Base-by-base conservation (phyloP, 1,140 invertebrate species). In the Goniozus legneri region DNA sequence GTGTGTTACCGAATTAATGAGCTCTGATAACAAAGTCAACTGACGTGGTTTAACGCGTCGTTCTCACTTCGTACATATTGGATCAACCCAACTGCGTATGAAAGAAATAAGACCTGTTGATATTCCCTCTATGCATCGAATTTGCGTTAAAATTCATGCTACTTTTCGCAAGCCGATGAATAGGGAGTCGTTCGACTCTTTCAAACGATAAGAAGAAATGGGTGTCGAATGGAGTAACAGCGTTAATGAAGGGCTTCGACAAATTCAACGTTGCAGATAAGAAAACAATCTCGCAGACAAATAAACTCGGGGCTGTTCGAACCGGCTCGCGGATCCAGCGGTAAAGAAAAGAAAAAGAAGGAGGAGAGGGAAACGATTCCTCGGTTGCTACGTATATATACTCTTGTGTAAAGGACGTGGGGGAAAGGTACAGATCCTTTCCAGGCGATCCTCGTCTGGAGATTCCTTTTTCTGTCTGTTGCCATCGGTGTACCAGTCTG, bases 81-180 rank as follows among this genome's bases (percentile, higher is more conserved):
- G 14, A n/a, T 8, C 30, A 18, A 21, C 19, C 13, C 22, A 21
- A 44, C 35, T 48, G 47, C 48, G 39, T 10, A 32, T 52, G 34
- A 42, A 49, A 34, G 21, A 49, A 49, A 27, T 37, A 22, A 14
- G 43, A 64, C 60, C 38, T 55, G 62, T 13, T 13, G 47, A 44
- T 19, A 10, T 14, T 73, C 75, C 16, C 16, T 31, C 33, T 51
- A 56, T 80, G 2, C 2, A 42, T 53, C 80, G 7, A 58, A 81
- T 24, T 70, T 80, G 49, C 8, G 38, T 6, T 2, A 7, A 50
- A 80, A 39, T 82, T 82, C 64, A 85, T 86, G 71, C 76, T 80
- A 27, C 6, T 2, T 4, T 30, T 41, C 38, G 13, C 0, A 15
- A 12, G 24, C 12, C 6, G 24, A 27, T 27, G 12, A 12, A 15